Percentiles rank a stretch among this genome's conserved stretches.
phyloP scores from a whole-genome alignment of 2,797 vertebrate species.

The Pangasius sanitwongsei region DNA sequence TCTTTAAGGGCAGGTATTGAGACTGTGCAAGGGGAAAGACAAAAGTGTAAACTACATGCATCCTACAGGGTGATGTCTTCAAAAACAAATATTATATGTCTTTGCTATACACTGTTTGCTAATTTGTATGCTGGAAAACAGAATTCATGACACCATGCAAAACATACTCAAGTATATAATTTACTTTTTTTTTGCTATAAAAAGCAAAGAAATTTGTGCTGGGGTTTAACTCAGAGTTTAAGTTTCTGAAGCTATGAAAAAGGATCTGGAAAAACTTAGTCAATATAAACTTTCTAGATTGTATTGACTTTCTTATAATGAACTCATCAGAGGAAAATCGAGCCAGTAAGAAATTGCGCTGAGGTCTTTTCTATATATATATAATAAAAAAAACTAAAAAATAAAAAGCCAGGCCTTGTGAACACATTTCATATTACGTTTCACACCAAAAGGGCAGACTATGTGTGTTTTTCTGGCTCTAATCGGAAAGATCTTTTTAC shows the following conservation, averaged over 20 bases:
- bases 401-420: slow-evolving; percentile 35
- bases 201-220: not conserved
- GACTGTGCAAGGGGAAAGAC: not conserved
- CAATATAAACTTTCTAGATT: slow-evolving; percentile 35
- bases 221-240: not conserved
- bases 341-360: slow-evolving; percentile 30
- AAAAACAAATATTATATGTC: slow-evolving; percentile 15
- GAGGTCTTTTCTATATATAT: slow-evolving; percentile 41
- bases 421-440: slow-evolving; percentile 50
- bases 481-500: slow-evolving; percentile 54
- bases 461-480: slow-evolving; percentile 56
- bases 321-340: slow-evolving; percentile 46
- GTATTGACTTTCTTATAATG: slow-evolving; percentile 49
- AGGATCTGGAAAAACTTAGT: slow-evolving; percentile 14
- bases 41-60: not conserved
- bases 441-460: slow-evolving; percentile 47
- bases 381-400: not conserved
- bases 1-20: not conserved
- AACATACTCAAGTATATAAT: not conserved
- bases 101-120: not conserved
- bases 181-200: not conserved
- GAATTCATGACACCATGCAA: not conserved
- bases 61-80: not conserved
- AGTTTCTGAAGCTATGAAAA: not conserved
- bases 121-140: slow-evolving; percentile 14